A percentile compares a stretch with the other conserved stretches of the same genome.
Conservation (phyloP, 2,888 invertebrate species). For the Drosophila rubida region DNA sequence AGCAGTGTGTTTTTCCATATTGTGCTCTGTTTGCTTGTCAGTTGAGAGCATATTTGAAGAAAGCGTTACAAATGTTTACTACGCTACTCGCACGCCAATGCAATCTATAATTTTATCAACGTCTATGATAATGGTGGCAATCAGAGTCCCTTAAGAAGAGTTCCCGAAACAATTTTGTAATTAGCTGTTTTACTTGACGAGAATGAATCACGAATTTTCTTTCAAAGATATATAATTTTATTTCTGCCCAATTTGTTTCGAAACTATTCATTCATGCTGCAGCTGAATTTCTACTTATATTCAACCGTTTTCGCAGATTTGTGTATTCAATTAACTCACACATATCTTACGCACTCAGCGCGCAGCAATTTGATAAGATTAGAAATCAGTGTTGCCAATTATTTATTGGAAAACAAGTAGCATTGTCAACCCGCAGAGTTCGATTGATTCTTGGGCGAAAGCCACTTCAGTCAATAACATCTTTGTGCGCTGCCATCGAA, state of each 20-base stretch:
- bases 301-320: neutral
- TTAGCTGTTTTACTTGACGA: too few relatives aligned
- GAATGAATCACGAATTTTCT: too few relatives aligned
- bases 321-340: neutral
- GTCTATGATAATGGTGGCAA: neutral
- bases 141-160: neutral
- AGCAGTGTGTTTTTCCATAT: neutral
- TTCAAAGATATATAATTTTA: too few relatives aligned
- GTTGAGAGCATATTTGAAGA: neutral
- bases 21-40: conserved; percentile 4
- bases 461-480: conserved; percentile 21
- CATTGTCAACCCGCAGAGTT: neutral
- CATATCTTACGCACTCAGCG: neutral
- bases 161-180: neutral
- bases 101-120: conserved; percentile 1
- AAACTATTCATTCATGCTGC: too few relatives aligned
- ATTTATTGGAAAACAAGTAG: conserved; percentile 35
- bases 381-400: conserved; percentile 34
- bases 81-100: neutral
- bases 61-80: neutral
- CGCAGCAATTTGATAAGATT: conserved; percentile 51
- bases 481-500: too few relatives aligned
- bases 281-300: too few relatives aligned
- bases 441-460: conserved; percentile 3
- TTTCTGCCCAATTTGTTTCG: too few relatives aligned